phyloP scores from a whole-genome alignment of 2,113 vertebrate genomes.

The Sisor rabdophorus region DNA sequence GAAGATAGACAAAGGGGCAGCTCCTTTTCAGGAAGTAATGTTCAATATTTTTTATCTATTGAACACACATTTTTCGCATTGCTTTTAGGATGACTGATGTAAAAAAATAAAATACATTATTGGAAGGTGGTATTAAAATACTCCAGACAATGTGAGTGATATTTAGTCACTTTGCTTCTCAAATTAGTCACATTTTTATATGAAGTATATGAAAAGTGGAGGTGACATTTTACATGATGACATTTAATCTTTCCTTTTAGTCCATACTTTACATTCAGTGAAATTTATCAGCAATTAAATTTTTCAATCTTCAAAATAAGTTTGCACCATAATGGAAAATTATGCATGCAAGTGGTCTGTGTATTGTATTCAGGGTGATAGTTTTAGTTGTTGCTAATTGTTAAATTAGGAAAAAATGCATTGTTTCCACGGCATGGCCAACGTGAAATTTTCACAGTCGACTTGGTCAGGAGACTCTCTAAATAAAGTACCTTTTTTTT shows the following conservation, averaged over 20 bases:
- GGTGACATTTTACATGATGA: not conserved
- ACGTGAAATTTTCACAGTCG: no score
- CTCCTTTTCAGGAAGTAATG: not conserved
- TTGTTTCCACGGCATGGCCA: no score
- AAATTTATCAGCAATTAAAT: not conserved
- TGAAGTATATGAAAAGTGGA: not conserved
- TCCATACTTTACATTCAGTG: not conserved
- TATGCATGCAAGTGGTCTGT: no score
- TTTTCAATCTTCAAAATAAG: not conserved
- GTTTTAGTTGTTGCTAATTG: no score
- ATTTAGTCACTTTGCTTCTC: no score
- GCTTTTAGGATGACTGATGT: not conserved
- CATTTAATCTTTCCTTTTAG: not conserved
- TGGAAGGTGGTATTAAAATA: no score
- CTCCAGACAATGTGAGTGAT: not conserved
- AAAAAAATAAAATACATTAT: not conserved
- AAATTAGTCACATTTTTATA: not conserved
- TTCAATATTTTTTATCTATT: not conserved
- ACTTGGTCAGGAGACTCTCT: no score
- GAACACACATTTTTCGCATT: not conserved
- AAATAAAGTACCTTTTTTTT: slow-evolving; percentile 50
- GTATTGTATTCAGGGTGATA: no score
- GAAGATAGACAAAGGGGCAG: slow-evolving; percentile 4
- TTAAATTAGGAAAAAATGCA: no score
- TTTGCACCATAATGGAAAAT: no score